These are phyloP conservation scores for Microchirus variegatus DNA, from an alignment of 2,797 vertebrate species.

Conservation along the genomic window DNA sequence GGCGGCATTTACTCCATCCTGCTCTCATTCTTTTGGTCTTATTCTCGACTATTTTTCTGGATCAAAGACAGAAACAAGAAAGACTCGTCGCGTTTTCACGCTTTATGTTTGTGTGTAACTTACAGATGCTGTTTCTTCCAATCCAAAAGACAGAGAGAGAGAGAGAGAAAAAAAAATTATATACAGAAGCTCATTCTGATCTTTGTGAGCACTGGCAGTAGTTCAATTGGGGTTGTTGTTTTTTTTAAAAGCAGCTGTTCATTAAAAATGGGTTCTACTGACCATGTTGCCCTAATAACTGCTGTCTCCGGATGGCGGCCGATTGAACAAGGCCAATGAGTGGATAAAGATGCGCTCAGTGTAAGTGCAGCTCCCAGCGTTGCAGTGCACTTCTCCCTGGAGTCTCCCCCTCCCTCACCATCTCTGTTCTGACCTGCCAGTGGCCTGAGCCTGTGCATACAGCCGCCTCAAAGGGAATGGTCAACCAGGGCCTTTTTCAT, in stretches of 20 bases:
- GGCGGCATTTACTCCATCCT: conserved; percentile 70
- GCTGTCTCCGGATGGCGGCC: conserved; percentile 42
- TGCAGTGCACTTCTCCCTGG: conserved; percentile 32
- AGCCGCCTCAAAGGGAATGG: conserved; percentile 82
- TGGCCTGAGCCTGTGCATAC: conserved; percentile 72
- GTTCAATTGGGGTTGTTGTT: conserved; percentile 58
- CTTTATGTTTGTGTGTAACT: conserved; percentile 70
- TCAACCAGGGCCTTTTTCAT: conserved; percentile 80
- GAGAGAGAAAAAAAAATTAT: conserved; percentile 25
- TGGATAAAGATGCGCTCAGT: conserved; percentile 47
- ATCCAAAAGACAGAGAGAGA: conserved; percentile 45
- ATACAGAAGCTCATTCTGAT: conserved; percentile 55
- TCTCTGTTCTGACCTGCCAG: conserved; percentile 79
- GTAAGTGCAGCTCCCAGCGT: conserved; percentile 53
- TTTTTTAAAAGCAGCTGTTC: conserved; percentile 50
- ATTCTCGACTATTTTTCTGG: conserved; percentile 71
- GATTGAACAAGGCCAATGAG: conserved; percentile 61
- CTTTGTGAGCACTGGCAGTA: conserved; percentile 49
- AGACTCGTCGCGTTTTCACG: conserved; percentile 62
- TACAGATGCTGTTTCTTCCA: conserved; percentile 77
- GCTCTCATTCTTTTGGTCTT: conserved; percentile 67
- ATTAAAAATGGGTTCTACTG: conserved; percentile 55
- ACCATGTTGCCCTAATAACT: conserved; percentile 48
- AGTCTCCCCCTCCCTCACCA: conserved; percentile 59
- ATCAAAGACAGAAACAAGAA: conserved; percentile 78